phyloP scores from a whole-genome alignment of 1,140 invertebrate species.

The Conus ventricosus region DNA sequence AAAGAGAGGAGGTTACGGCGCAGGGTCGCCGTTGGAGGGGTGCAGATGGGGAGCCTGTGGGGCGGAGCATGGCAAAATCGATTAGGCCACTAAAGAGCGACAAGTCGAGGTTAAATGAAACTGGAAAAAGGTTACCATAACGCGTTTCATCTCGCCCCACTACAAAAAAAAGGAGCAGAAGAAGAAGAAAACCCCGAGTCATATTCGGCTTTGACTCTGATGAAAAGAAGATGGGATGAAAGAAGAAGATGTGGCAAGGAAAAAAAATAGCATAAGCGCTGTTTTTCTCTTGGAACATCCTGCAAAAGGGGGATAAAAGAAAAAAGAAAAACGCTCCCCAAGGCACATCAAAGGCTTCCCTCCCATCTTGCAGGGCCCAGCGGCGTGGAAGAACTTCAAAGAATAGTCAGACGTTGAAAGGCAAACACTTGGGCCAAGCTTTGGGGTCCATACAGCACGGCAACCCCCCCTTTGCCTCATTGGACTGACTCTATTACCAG shows the following conservation, averaged over 20 bases:
- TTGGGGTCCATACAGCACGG: not conserved
- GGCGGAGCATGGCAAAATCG: conserved; percentile 1
- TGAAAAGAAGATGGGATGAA: not conserved
- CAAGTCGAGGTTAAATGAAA: conserved; percentile 6
- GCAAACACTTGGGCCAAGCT: not conserved
- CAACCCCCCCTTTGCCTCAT: not conserved
- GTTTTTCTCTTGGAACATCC: not conserved
- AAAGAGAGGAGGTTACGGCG: not conserved
- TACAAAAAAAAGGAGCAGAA: not conserved
- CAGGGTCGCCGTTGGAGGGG: not conserved
- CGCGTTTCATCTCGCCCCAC: not conserved
- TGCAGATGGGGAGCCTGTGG: not conserved
- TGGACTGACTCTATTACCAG: not conserved
- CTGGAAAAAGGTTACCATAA: not conserved
- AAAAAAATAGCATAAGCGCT: not conserved
- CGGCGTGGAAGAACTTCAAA: not conserved
- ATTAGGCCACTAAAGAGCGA: not conserved
- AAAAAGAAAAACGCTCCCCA: not conserved
- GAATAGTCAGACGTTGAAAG: not conserved
- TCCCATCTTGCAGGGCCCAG: not conserved
- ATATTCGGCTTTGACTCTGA: not conserved
- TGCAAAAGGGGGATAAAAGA: not conserved
- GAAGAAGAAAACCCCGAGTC: not conserved
- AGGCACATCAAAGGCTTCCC: not conserved
- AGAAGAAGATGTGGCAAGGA: not conserved